Evolutionary conservation across 2,888 invertebrate species (phyloP).

Genomic region (Cephus spinipes): DNA sequence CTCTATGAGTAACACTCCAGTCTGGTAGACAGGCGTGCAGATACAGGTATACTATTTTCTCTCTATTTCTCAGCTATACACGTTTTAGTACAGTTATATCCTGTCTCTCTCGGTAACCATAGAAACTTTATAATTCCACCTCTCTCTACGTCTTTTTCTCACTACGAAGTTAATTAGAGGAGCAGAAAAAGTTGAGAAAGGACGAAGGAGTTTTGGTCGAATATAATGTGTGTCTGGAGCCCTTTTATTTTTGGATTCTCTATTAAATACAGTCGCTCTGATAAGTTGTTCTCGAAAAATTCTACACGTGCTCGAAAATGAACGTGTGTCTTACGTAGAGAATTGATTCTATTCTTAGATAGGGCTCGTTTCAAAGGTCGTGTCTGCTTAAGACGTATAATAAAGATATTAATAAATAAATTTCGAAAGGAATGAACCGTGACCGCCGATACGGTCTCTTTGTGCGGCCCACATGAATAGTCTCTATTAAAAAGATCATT

Average conservation of each 20-base stretch:
- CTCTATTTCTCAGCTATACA: not conserved
- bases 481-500: conserved; percentile 30
- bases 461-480: conserved; percentile 32
- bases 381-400: not conserved
- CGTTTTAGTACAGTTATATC: not conserved
- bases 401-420: conserved; percentile 42
- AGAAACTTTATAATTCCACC: not conserved
- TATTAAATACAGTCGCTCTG: not conserved
- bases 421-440: conserved; percentile 34
- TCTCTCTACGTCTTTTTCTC: not conserved
- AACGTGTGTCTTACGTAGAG: conserved; percentile 11
- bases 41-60: not conserved
- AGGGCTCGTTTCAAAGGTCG: conserved; percentile 2
- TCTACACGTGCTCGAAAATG: not conserved
- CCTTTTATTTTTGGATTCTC: not conserved
- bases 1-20: not conserved
- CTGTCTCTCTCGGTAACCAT: not conserved
- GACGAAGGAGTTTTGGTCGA: not conserved
- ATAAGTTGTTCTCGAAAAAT: not conserved
- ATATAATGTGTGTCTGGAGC: not conserved
- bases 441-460: conserved; percentile 30
- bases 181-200: conserved; percentile 12
- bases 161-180: not conserved
- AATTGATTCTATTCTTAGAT: conserved; percentile 20
- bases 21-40: not conserved